Base-by-base conservation (phyloP, 2,888 invertebrate genomes). In the Leptogaster cylindrica region DNA sequence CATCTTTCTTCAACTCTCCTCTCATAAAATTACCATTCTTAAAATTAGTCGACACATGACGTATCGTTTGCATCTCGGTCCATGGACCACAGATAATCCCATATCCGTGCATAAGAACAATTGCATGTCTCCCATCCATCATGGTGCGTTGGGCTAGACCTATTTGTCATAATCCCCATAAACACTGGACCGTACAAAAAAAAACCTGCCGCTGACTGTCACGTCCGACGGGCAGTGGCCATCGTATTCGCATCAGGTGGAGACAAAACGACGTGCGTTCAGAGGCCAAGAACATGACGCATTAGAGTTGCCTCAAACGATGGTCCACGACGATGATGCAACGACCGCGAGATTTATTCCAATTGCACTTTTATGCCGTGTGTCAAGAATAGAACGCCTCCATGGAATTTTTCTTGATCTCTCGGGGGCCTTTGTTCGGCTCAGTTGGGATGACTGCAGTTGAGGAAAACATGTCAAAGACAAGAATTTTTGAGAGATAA, bases 241-340 rank as follows among this genome's bases (percentile, higher is more conserved):
- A 20, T 18, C 4, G 39, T 23, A 39, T 36, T 20, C 28, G 61
- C 44, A 44, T 61, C 61, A 61, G 61, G 61, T 61, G 55, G 18
- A 61, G 61, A 4, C 27, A 18, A 18, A 3, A 28, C 6, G 16
- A 27, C 61, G 27, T 27, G 36, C 61, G 61, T 61, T 44, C 61
- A 61, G 44, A 61, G 61, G 61, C 61, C 61, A 61, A 61, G 61
- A 61, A 44, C 61, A 61, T 61, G 61, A 61, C 61, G 61, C 61
- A 55, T 55, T 55, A 23, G 61, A 16, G 28, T 44, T 20, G n/a
- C n/a, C 27, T 44, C 61, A 44, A 31, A 28, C 44, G 61, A 61
- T 41, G 61, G 14, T n/a, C 14, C 20, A n/a, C n/a, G 12, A 12
- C 41, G 27, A 28, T 16, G 23, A 39, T 44, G 44, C 61, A 61